Conservation (phyloP, 2,888 invertebrate genomes). For the Phragmatobia fuliginosa region DNA sequence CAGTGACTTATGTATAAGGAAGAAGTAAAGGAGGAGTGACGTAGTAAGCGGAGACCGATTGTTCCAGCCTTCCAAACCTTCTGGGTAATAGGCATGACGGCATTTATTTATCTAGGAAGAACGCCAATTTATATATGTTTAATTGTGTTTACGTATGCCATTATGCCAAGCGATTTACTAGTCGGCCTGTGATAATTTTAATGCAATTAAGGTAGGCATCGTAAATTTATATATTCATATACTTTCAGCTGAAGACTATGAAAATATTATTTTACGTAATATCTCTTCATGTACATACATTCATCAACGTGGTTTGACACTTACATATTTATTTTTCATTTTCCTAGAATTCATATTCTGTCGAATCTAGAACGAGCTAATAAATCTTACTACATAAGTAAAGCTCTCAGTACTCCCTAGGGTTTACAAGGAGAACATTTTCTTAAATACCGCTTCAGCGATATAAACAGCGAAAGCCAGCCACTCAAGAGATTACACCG, state of each 20-base stretch:
- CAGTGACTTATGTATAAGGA: too few relatives aligned
- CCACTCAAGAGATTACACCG: not conserved
- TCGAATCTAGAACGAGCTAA: not conserved
- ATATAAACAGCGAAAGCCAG: not conserved
- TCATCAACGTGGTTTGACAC: not conserved
- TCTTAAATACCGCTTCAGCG: slow-evolving; percentile 4
- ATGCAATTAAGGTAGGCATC: too few relatives aligned
- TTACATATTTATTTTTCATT: not conserved
- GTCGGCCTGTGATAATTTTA: too few relatives aligned
- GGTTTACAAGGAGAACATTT: slow-evolving; percentile 1
- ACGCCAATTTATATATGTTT: too few relatives aligned
- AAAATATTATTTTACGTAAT: not conserved
- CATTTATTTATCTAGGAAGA: too few relatives aligned
- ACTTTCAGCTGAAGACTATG: not conserved
- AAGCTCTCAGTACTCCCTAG: not conserved
- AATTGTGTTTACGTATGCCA: too few relatives aligned
- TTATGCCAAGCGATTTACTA: too few relatives aligned
- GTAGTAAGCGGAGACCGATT: too few relatives aligned
- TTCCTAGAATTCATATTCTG: not conserved
- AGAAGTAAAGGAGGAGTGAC: too few relatives aligned
- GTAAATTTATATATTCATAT: too few relatives aligned
- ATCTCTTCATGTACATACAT: not conserved
- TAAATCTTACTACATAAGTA: not conserved
- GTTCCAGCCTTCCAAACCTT: too few relatives aligned
- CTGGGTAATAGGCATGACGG: too few relatives aligned